Conservation (phyloP, 1,140 invertebrate genomes). For the Drosophila watanabei region DNA sequence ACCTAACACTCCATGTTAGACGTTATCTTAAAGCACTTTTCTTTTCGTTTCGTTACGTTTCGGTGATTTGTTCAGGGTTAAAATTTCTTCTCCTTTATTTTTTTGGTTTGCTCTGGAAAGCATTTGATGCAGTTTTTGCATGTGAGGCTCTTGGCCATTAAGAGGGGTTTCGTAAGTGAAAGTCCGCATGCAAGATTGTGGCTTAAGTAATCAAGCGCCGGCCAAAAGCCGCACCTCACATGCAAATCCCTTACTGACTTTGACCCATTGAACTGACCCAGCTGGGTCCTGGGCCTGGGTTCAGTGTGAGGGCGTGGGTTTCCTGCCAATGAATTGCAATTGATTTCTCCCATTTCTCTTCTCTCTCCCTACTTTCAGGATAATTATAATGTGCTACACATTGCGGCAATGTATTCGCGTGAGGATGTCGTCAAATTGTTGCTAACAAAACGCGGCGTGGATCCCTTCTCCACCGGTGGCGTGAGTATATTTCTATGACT, state of each 20-base stretch:
- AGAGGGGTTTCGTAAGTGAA: slow-evolving; percentile 69
- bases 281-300: slow-evolving; percentile 26
- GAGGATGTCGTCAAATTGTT: slow-evolving; percentile 98
- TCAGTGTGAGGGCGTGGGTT: slow-evolving; percentile 30
- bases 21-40: slow-evolving; percentile 56
- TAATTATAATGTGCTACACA: slow-evolving; percentile 96
- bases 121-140: slow-evolving; percentile 78
- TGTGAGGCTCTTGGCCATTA: slow-evolving; percentile 73
- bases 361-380: slow-evolving; percentile 89
- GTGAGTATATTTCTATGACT: slow-evolving; percentile 88
- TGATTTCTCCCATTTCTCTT: slow-evolving; percentile 56
- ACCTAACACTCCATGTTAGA: slow-evolving; percentile 24
- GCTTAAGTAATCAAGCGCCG: slow-evolving; percentile 67
- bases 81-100: slow-evolving; percentile 14
- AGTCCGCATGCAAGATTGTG: slow-evolving; percentile 78
- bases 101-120: slow-evolving; percentile 16
- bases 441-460: slow-evolving; percentile 94
- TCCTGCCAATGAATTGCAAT: slow-evolving; percentile 70
- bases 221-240: slow-evolving; percentile 30
- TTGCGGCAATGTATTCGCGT: slow-evolving; percentile 96
- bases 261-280: slow-evolving; percentile 72
- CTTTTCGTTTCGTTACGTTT: slow-evolving; percentile 29
- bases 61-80: slow-evolving; percentile 57
- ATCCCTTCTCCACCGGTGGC: slow-evolving; percentile 95
- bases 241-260: slow-evolving; percentile 72